Percentiles rank a stretch among this genome's conserved stretches.
Conservation (phyloP, 2,888 invertebrate species). For the Dyspetes luteomarginatus region DNA sequence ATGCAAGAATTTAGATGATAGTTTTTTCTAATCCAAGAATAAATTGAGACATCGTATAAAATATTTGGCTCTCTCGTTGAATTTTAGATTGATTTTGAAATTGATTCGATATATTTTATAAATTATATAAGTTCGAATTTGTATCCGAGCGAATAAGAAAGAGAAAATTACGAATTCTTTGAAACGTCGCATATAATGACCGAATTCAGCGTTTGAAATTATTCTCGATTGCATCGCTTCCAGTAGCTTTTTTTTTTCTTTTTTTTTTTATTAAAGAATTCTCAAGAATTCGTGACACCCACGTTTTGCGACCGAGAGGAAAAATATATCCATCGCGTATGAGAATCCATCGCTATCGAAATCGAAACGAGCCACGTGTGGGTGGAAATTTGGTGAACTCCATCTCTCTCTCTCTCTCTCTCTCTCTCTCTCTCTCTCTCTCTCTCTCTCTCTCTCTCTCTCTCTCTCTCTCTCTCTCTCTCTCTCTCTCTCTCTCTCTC, state of each 20-base stretch:
- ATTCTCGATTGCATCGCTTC: slow-evolving; percentile 38
- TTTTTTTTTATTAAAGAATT: slow-evolving; percentile 24
- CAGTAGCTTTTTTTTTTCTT: slow-evolving; percentile 8
- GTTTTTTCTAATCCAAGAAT: background rate
- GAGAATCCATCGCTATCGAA: slow-evolving; percentile 34
- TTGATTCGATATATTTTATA: background rate
- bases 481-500: no score
- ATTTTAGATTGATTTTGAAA: no score
- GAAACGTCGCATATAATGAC: slow-evolving; percentile 16
- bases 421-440: no score
- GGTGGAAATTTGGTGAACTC: slow-evolving; percentile 59
- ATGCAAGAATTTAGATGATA: no score
- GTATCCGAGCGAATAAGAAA: slow-evolving; percentile 1
- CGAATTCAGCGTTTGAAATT: slow-evolving; percentile 40
- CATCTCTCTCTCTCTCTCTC: slow-evolving; percentile 16
- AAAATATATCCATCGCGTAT: slow-evolving; percentile 10
- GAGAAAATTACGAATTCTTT: slow-evolving; percentile 14
- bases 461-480: no score
- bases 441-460: no score
- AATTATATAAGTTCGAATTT: background rate
- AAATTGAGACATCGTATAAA: background rate
- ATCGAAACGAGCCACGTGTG: slow-evolving; percentile 51
- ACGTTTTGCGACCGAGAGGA: slow-evolving; percentile 40
- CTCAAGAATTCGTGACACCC: slow-evolving; percentile 58
- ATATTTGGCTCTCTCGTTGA: background rate